Evolutionary conservation across 2,888 invertebrate species (phyloP), one percentile per base, ranked within the genome.

Genomic region (Philopedon plagiatum): DNA sequence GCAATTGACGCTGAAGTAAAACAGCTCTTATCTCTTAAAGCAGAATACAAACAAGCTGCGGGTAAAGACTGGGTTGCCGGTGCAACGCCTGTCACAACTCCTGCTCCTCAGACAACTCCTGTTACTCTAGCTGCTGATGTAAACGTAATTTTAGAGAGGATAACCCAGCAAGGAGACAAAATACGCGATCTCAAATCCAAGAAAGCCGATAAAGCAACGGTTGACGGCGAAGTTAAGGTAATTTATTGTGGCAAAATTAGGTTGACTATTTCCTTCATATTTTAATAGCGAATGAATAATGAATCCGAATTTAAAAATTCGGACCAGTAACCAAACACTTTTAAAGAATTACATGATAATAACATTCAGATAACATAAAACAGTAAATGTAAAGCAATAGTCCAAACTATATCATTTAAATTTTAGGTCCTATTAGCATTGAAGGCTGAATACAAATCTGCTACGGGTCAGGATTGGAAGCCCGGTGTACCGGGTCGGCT

Each of bases 401-500:
- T n/a, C n/a, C n/a, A n/a, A n/a, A n/a, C n/a, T n/a, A n/a, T n/a
- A n/a, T n/a, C 8, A 9, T 41, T 23, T 11, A 2, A 37, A 8
- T 61, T 61, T 44, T 7, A 46, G 56, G 32, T 78, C 23, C 84
- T 92, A 5, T 80, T 91, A 21, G 80, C 82, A 3, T 81, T 91
- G 44, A 92, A 92, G 83, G 82, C 85, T 1, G 85, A 89, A 67
- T 91, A 87, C 80, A 91, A 91, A 82, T 83, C 83, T 64, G 76
- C 85, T 63, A 89, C 89, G 0, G 92, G 92, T 1, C 84, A 86
- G 32, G 88, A 88, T 13, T 89, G 88, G 88, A 85, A 85, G 0
- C 87, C 88, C 0, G 75, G 74, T 0, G 81, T 80, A 77, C 80
- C 83, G n/a, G 84, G 87, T 56, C 82, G 82, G 19, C 85, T 86